phyloP scores from a whole-genome alignment of 2,113 vertebrate species.

The Eulacestoma nigropectus region DNA sequence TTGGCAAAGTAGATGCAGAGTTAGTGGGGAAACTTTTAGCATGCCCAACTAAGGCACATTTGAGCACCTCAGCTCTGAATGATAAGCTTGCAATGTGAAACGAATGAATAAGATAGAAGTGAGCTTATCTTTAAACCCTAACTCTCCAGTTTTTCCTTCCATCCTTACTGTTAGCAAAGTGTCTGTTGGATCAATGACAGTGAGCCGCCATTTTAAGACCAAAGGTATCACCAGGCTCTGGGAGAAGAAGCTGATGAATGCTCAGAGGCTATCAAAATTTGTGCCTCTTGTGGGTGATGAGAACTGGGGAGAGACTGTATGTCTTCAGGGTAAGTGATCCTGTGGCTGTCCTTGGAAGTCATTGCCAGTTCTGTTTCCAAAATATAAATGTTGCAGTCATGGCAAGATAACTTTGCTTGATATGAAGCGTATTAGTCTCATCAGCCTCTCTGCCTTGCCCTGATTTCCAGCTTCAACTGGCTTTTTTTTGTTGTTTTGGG shows the following conservation, averaged over 20 bases:
- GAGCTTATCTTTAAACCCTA: background rate
- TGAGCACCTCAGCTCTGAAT: background rate
- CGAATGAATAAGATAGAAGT: background rate
- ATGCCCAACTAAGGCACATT: background rate
- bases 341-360: background rate
- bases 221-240: background rate
- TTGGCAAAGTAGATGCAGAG: background rate
- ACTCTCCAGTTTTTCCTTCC: background rate
- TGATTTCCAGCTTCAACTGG: background rate
- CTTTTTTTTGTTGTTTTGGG: background rate
- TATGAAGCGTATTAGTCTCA: background rate
- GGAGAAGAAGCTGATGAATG: background rate
- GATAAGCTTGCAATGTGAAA: background rate
- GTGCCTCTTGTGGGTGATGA: background rate
- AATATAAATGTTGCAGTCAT: background rate
- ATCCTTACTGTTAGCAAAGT: background rate
- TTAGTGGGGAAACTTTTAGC: background rate
- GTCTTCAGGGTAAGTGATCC: background rate
- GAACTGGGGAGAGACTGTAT: background rate
- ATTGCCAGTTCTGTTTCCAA: background rate
- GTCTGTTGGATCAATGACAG: background rate
- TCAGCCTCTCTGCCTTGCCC: background rate
- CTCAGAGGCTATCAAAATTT: background rate
- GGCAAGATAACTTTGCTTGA: background rate
- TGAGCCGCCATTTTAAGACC: background rate